Evolutionary conservation across 1,140 invertebrate species (phyloP).

Genomic region (Caerostris darwini): DNA sequence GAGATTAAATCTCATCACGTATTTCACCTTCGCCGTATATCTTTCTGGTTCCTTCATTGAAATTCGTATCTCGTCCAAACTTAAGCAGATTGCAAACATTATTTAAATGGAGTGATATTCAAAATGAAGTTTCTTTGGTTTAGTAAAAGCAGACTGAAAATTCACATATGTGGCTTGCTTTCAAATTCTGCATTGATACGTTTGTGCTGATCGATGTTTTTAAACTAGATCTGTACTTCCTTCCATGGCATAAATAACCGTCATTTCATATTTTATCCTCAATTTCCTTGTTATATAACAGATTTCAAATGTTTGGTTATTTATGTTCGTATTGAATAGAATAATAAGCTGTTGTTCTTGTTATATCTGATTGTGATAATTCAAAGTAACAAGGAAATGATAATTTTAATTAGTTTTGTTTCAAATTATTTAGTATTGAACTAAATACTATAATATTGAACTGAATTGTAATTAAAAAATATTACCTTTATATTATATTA

Average conservation of each 20-base stretch:
- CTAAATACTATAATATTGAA: no score
- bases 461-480: no score
- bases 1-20: conserved; percentile 41
- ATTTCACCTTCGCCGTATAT: conserved; percentile 39
- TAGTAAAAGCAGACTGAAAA: background rate
- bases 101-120: conserved; percentile 1
- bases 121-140: background rate
- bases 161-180: background rate
- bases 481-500: no score
- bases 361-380: no score
- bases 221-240: background rate
- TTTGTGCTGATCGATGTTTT: background rate
- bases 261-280: no score
- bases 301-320: no score
- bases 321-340: no score
- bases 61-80: conserved; percentile 18
- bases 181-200: background rate
- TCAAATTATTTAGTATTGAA: no score
- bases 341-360: no score
- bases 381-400: no score
- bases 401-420: no score
- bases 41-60: conserved; percentile 44
- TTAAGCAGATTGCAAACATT: conserved; percentile 19
- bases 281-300: no score
- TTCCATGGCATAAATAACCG: background rate